Evolutionary conservation across 2,113 vertebrate genomes (phyloP).

Genomic region (Elachura formosa): DNA sequence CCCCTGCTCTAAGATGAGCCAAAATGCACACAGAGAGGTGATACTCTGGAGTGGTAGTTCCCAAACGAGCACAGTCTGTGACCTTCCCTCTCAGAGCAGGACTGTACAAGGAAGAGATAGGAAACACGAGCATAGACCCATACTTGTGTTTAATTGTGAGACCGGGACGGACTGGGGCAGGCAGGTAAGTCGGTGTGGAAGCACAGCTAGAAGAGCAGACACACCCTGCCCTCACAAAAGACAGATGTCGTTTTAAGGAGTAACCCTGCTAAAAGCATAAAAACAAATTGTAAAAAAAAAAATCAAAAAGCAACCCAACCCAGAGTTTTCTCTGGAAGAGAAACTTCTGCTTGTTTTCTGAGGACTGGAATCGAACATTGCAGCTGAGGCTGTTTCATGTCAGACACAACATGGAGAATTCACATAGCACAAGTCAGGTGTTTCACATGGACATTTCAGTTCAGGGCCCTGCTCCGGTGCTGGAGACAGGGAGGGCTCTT

Average conservation of each 20-base stretch:
- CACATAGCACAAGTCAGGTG: background rate
- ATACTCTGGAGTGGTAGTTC: background rate
- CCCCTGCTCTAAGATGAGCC: background rate
- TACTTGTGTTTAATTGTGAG: constrained; percentile 46
- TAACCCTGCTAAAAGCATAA: constrained; percentile 27
- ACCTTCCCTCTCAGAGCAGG: background rate
- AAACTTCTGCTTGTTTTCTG: background rate
- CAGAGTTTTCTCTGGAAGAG: constrained; percentile 13
- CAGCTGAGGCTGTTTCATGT: background rate
- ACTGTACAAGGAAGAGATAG: background rate
- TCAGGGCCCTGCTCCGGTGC: background rate
- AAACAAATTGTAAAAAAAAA: background rate
- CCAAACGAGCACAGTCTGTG: background rate
- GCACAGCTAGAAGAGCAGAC: constrained; percentile 38
- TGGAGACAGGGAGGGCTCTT: background rate
- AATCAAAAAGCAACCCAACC: background rate
- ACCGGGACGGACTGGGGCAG: constrained; percentile 17
- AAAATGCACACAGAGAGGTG: background rate
- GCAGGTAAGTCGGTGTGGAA: constrained; percentile 9
- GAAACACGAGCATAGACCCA: constrained; percentile 10
- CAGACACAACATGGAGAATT: background rate
- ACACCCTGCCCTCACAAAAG: constrained; percentile 4
- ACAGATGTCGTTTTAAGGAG: background rate
- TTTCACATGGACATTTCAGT: background rate
- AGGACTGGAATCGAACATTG: background rate